phyloP scores from a whole-genome alignment of 2,888 invertebrate species.

The Folsomia candida region DNA sequence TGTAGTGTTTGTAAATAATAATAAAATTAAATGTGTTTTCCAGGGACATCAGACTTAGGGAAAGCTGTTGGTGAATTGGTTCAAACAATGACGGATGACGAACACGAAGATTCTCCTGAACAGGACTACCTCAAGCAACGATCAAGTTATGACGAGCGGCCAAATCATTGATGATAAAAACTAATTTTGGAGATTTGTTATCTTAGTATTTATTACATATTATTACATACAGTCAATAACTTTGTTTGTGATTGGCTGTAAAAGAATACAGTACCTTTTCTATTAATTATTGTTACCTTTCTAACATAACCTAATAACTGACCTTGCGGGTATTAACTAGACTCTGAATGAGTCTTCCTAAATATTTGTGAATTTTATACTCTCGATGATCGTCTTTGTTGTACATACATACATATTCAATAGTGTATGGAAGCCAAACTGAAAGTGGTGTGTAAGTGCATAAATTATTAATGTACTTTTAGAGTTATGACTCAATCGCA shows the following conservation, averaged over 20 bases:
- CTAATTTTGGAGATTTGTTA: slow-evolving; percentile 56
- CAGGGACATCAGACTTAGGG: slow-evolving; percentile 64
- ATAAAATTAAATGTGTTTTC: neutral
- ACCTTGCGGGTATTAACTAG: no score
- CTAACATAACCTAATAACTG: neutral
- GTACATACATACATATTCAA: no score
- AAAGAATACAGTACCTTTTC: neutral
- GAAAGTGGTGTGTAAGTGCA: no score
- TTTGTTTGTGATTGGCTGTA: neutral
- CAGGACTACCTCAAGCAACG: slow-evolving; percentile 34
- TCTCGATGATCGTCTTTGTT: no score
- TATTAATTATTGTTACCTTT: neutral
- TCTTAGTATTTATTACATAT: slow-evolving; percentile 71
- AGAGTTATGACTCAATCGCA: no score
- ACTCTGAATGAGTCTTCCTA: no score
- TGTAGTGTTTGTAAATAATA: no score
- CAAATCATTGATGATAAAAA: slow-evolving; percentile 36
- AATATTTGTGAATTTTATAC: no score
- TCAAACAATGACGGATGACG: slow-evolving; percentile 77
- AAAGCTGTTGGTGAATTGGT: slow-evolving; percentile 85
- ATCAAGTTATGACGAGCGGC: slow-evolving; percentile 38
- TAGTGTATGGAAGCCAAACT: no score
- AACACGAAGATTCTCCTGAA: slow-evolving; percentile 51
- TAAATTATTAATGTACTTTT: no score
- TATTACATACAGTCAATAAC: neutral